Evolutionary conservation across 2,797 vertebrate genomes (phyloP), one percentile per base, ranked within the genome.

Genomic region (Austrolebias charrua): DNA sequence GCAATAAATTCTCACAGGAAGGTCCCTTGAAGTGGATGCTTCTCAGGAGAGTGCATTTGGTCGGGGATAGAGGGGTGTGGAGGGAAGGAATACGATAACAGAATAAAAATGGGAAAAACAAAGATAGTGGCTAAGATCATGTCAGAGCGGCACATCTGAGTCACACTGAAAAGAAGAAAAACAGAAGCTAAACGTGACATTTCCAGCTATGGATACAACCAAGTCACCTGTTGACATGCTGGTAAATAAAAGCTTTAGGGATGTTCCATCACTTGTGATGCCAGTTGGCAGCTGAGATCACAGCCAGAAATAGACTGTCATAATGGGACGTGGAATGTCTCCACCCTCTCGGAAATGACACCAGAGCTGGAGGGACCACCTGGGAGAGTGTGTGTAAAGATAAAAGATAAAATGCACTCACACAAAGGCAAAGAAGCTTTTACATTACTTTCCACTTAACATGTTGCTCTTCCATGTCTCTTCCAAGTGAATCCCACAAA

Each of bases 271-370:
- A 10, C 58, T 68, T 80, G 67, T 81, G 57, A 75, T 57, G 71
- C 58, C 75, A 77, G 75, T 57, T 57, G 68, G 76, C 83, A 86
- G 84, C 83, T 88, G 86, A 87, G 71, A 72, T 87, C 82, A 85
- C 62, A 60, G 76, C 66, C 84, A 69, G 60, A 76, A 85, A 86
- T 83, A 85, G 82, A 69, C 14, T 4, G 55, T 68, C 72, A 64
- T 71, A 56, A 51, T 20, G 57, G 33, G 69, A 28, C 33, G 35
- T 63, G 56, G 71, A 73, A 59, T 33, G 62, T 64, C 76, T 57
- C 64, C 71, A 45, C 66, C 70, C 72, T 76, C 35, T 31, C 56
- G 60, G 79, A 82, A 76, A 78, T 69, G 38, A 73, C 80, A 69
- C 61, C 51, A 64, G 63, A 48, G 71, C 54, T 66, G 49, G 57